Percentiles rank a stretch among this genome's conserved stretches.
phyloP scores from a whole-genome alignment of 2,113 vertebrate genomes.

The Chlamydotis undulata region DNA sequence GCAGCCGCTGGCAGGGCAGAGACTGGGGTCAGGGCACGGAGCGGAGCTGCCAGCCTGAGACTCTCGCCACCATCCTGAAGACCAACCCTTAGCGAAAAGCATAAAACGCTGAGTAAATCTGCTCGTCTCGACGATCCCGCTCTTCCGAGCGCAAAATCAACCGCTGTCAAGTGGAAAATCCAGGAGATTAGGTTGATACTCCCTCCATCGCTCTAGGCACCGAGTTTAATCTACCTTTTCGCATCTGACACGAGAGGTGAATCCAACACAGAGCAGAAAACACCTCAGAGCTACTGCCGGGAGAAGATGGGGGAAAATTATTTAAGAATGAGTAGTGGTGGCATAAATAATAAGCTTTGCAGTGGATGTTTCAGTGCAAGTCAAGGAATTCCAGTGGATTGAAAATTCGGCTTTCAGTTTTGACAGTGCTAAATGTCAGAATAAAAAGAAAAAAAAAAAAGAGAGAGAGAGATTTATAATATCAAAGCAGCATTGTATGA shows the following conservation, averaged over 20 bases:
- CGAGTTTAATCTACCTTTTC: neutral
- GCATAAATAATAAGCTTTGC: neutral
- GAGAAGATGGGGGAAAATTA: neutral
- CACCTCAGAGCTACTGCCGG: neutral
- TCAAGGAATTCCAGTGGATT: neutral
- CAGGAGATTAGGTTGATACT: neutral
- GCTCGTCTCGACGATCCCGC: neutral
- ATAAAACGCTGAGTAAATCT: neutral
- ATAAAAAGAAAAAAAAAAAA: neutral
- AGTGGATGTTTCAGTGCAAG: neutral
- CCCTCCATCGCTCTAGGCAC: fast-evolving
- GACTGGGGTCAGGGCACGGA: neutral
- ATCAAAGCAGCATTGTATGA: neutral
- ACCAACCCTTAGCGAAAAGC: neutral
- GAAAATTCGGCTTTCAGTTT: neutral
- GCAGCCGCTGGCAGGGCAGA: neutral
- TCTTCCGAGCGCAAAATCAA: neutral
- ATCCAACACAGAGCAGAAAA: neutral
- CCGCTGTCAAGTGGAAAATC: neutral
- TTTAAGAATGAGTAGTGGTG: neutral
- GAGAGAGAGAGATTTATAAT: neutral
- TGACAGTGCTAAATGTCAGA: neutral
- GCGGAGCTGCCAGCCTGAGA: fast-evolving
- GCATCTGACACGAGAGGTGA: neutral
- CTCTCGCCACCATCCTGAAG: neutral